Percentiles rank a stretch among this genome's conserved stretches.
Conservation (phyloP, 2,797 vertebrate species). For the Melanotaenia maccullochi region DNA sequence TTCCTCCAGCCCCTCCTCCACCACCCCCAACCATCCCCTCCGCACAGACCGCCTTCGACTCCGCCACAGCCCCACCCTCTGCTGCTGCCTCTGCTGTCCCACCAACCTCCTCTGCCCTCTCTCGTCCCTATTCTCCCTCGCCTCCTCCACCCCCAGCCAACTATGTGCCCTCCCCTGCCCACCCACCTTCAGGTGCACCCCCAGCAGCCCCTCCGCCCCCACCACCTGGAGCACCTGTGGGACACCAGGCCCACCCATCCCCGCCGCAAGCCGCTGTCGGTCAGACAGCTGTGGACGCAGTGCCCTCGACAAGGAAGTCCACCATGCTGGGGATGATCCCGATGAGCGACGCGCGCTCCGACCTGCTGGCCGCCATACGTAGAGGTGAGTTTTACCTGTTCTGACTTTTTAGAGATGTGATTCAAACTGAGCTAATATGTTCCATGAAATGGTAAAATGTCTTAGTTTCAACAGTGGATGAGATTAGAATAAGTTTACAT, state of each 20-base stretch:
- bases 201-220: conserved; percentile 87
- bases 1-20: conserved; percentile 87
- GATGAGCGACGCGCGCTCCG: conserved; percentile 92
- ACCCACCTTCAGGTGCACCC: conserved; percentile 79
- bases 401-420: no score
- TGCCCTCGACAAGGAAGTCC: conserved; percentile 81
- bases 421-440: no score
- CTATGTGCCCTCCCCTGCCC: conserved; percentile 79
- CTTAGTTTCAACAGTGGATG: no score
- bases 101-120: conserved; percentile 72
- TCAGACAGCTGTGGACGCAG: conserved; percentile 56
- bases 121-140: conserved; percentile 78
- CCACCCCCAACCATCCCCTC: conserved; percentile 89
- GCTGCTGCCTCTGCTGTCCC: conserved; percentile 67
- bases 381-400: conserved; percentile 79
- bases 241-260: conserved; percentile 74
- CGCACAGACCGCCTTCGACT: conserved; percentile 89
- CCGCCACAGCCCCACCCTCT: conserved; percentile 75
- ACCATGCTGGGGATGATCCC: conserved; percentile 86
- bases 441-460: no score
- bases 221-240: conserved; percentile 77
- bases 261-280: conserved; percentile 66
- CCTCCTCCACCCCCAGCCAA: conserved; percentile 76
- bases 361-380: conserved; percentile 91
- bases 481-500: no score